Evolutionary conservation across 1,140 invertebrate species (phyloP).

Genomic region (Bathynomus jamesi): DNA sequence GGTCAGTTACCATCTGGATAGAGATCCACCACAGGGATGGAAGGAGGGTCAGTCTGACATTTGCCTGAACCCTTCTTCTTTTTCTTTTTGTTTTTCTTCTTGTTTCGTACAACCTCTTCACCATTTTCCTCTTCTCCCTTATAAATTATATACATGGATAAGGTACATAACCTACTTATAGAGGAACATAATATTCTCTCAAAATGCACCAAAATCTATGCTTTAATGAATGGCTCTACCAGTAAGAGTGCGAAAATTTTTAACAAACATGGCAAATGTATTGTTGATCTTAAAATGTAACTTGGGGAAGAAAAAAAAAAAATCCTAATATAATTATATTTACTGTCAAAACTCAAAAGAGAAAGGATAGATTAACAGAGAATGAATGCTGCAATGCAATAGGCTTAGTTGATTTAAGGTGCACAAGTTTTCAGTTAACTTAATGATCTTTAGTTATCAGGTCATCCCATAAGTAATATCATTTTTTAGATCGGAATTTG

Average conservation of each 20-base stretch:
- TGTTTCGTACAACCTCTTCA: slow-evolving; percentile 10
- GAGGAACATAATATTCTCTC: background rate
- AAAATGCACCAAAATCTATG: background rate
- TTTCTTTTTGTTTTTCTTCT: slow-evolving; percentile 44
- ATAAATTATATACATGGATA: slow-evolving; percentile 3
- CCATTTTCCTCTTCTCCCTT: background rate
- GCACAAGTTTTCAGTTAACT: too few species aligned
- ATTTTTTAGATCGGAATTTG: too few species aligned
- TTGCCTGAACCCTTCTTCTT: slow-evolving; percentile 46
- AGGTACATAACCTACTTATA: background rate
- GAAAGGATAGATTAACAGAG: too few species aligned
- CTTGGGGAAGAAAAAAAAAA: too few species aligned
- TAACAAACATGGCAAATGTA: too few species aligned
- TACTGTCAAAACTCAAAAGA: too few species aligned
- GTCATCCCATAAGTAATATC: too few species aligned
- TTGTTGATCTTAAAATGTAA: too few species aligned
- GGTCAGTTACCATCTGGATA: slow-evolving; percentile 63
- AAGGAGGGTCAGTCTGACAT: slow-evolving; percentile 72
- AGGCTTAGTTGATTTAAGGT: too few species aligned
- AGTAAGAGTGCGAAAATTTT: background rate
- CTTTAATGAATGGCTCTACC: slow-evolving; percentile 2
- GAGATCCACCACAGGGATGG: slow-evolving; percentile 73
- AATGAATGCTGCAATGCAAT: too few species aligned
- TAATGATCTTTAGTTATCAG: too few species aligned
- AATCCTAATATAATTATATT: too few species aligned